A percentile compares a stretch with the other conserved stretches of the same genome.
Evolutionary conservation across 1,140 invertebrate genomes (phyloP).

Genomic region (Saccostrea cuccullata): DNA sequence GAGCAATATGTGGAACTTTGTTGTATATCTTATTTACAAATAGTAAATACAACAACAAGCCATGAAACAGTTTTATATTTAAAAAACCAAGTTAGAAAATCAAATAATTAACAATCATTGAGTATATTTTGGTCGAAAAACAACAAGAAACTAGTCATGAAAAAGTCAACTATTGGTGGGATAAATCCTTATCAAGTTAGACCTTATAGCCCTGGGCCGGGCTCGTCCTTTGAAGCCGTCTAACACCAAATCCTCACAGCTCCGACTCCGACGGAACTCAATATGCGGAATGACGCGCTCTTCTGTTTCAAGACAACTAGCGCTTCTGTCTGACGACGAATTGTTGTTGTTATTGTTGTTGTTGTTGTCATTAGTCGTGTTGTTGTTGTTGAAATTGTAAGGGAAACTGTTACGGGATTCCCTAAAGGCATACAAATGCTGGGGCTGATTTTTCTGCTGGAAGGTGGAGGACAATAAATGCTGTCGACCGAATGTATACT

Average conservation of each 20-base stretch:
- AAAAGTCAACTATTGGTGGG: not conserved
- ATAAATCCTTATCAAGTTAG: conserved; percentile 38
- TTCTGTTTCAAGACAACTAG: not conserved
- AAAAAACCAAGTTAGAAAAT: too few relatives aligned
- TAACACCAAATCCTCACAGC: not conserved
- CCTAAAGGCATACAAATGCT: not conserved
- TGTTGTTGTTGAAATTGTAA: conserved; percentile 19
- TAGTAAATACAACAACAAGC: too few relatives aligned
- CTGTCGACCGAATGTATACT: not conserved
- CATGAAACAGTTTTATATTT: too few relatives aligned
- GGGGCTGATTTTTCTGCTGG: not conserved
- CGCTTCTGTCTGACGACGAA: not conserved
- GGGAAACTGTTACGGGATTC: not conserved
- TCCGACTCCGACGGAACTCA: conserved; percentile 26
- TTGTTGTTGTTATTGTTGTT: conserved; percentile 22
- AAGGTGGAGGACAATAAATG: not conserved
- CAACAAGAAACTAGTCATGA: too few relatives aligned
- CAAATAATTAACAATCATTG: too few relatives aligned
- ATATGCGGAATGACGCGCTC: not conserved
- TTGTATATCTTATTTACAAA: too few relatives aligned
- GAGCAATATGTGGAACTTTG: too few relatives aligned
- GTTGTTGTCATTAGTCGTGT: not conserved
- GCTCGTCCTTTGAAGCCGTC: not conserved
- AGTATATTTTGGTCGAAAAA: too few relatives aligned
- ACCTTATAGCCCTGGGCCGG: not conserved